phyloP scores from a whole-genome alignment of 2,113 vertebrate species.

The Gadus chalcogrammus region DNA sequence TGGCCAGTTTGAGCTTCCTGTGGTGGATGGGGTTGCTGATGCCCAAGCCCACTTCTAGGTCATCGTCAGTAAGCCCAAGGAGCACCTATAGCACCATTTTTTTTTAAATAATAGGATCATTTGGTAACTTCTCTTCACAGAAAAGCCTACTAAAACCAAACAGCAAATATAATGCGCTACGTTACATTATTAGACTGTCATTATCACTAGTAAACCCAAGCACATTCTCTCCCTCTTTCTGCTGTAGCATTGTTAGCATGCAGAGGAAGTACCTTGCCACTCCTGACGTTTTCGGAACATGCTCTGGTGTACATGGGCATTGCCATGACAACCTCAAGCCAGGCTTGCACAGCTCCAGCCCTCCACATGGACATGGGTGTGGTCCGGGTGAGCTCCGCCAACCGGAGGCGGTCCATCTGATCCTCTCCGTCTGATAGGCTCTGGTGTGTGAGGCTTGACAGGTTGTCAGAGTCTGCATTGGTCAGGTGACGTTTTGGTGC shows the following conservation, averaged over 20 bases:
- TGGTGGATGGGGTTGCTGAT: constrained; percentile 82
- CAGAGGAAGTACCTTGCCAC: constrained; percentile 77
- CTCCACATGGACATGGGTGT: constrained; percentile 85
- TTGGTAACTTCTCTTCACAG: background rate
- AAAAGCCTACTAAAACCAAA: background rate
- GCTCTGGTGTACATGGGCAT: constrained; percentile 87
- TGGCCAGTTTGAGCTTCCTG: constrained; percentile 82
- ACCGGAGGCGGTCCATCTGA: constrained; percentile 81
- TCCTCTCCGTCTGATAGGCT: constrained; percentile 83
- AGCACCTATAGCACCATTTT: constrained; percentile 70
- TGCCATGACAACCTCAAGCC: constrained; percentile 89
- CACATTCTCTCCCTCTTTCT: background rate
- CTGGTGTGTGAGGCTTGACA: constrained; percentile 73
- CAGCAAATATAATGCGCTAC: too few species aligned
- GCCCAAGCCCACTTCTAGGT: constrained; percentile 80
- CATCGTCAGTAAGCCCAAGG: constrained; percentile 81
- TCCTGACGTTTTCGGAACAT: constrained; percentile 83
- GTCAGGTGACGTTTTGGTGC: constrained; percentile 58
- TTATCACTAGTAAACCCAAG: background rate
- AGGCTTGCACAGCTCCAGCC: constrained; percentile 82
- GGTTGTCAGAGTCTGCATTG: constrained; percentile 79
- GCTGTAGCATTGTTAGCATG: background rate
- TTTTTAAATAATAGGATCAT: background rate
- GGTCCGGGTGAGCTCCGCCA: constrained; percentile 77
- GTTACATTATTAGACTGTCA: background rate